A percentile compares a stretch with the other conserved stretches of the same genome.
Conservation (phyloP, 2,797 vertebrate genomes). For the Melanotaenia pygmaea region DNA sequence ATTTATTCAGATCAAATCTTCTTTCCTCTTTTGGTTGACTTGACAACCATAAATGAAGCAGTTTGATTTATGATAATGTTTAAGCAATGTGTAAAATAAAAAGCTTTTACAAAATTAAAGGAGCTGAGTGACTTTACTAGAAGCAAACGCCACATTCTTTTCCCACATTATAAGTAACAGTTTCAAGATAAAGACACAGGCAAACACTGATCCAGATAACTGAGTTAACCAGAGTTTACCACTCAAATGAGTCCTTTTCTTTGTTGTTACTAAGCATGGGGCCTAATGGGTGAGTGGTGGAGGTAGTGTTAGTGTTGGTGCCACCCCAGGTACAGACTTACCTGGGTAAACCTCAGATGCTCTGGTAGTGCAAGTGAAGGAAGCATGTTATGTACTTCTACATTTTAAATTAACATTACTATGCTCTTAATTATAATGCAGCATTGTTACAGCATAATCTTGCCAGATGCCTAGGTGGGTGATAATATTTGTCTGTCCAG, state of each 20-base stretch:
- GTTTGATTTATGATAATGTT: slow-evolving; percentile 70
- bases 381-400: not conserved
- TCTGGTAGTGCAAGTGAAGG: not conserved
- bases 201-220: not conserved
- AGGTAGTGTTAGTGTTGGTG: too few species aligned
- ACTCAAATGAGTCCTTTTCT: not conserved
- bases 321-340: not conserved
- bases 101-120: slow-evolving; percentile 73
- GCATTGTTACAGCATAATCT: too few species aligned
- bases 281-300: too few species aligned
- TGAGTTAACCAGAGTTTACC: not conserved
- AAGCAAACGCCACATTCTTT: not conserved
- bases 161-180: not conserved
- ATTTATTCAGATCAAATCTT: not conserved
- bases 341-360: not conserved
- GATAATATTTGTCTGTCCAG: too few species aligned
- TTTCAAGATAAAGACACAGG: not conserved
- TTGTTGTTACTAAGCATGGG: too few species aligned
- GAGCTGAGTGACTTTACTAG: not conserved
- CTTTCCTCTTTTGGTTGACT: slow-evolving; percentile 45
- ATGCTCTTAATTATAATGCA: too few species aligned
- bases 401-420: not conserved
- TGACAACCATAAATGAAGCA: slow-evolving; percentile 52
- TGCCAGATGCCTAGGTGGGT: too few species aligned
- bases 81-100: slow-evolving; percentile 81